These are phyloP conservation scores for Xylocampa areola DNA, from an alignment of 2,888 invertebrate genomes.

Conservation along the genomic window DNA sequence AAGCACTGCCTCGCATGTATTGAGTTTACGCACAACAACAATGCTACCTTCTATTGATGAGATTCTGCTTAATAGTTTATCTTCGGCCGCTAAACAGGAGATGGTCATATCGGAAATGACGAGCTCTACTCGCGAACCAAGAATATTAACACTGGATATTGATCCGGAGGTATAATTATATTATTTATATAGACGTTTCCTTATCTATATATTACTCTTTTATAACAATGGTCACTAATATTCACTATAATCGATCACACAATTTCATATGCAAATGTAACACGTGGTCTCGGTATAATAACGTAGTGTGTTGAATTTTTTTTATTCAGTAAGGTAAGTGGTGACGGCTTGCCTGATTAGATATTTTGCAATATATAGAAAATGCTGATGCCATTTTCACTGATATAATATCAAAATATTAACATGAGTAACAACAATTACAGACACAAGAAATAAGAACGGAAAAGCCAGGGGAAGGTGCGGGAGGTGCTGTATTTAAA, in stretches of 20 bases:
- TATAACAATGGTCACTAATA: conserved; percentile 53
- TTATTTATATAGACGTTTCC: conserved; percentile 72
- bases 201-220: conserved; percentile 62
- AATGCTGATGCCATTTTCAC: conserved; percentile 23
- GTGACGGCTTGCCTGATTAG: conserved; percentile 66
- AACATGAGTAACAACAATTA: conserved; percentile 68
- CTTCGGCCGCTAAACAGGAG: conserved; percentile 90
- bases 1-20: conserved; percentile 90
- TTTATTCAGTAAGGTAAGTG: conserved; percentile 74
- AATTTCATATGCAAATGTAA: conserved; percentile 55
- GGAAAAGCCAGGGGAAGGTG: conserved; percentile 83
- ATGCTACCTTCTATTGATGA: conserved; percentile 90
- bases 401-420: conserved; percentile 31
- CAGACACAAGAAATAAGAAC: conserved; percentile 89
- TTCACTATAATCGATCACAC: conserved; percentile 50
- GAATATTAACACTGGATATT: conserved; percentile 90
- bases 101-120: conserved; percentile 88
- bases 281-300: conserved; percentile 56
- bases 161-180: conserved; percentile 90
- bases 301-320: conserved; percentile 43
- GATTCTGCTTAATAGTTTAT: conserved; percentile 91
- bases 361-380: conserved; percentile 31
- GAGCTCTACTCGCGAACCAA: conserved; percentile 87
- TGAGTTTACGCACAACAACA: conserved; percentile 89
- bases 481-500: conserved; percentile 81